These are phyloP conservation scores for Mythimna pallens DNA, from an alignment of 2,888 invertebrate genomes.

Conservation along the genomic window DNA sequence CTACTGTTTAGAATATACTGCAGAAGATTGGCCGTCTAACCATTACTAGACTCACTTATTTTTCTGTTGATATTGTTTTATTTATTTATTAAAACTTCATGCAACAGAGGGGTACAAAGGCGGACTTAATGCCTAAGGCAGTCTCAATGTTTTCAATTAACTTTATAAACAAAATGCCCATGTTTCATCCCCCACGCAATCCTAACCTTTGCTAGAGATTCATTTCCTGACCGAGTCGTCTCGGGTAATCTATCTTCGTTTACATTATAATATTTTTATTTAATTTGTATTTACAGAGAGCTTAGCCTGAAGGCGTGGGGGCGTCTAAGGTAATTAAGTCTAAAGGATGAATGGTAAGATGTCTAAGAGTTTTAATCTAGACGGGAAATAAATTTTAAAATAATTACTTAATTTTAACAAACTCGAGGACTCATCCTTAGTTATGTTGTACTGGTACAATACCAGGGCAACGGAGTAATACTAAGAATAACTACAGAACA, in stretches of 20 bases:
- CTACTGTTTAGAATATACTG: too few species aligned
- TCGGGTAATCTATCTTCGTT: constrained; percentile 50
- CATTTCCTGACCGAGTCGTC: constrained; percentile 44
- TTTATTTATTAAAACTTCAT: too few species aligned
- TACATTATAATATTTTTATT: constrained; percentile 45
- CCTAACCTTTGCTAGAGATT: constrained; percentile 7
- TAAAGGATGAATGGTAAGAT: constrained; percentile 13
- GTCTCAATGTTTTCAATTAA: constrained; percentile 20
- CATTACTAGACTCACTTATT: not conserved
- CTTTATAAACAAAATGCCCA: not conserved
- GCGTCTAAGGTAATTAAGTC: constrained; percentile 13
- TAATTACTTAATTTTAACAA: not conserved
- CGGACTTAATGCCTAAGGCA: too few species aligned
- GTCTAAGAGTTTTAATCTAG: not conserved
- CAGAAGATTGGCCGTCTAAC: not conserved
- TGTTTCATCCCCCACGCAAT: constrained; percentile 11
- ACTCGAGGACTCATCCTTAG: not conserved
- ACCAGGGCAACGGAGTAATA: not conserved
- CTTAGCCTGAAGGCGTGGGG: not conserved
- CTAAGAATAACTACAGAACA: too few species aligned
- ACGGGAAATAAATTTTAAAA: not conserved
- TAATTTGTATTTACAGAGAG: constrained; percentile 7
- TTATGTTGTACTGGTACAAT: too few species aligned
- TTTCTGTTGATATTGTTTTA: not conserved
- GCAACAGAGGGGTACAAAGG: too few species aligned